Percentiles rank a stretch among this genome's conserved stretches.
Evolutionary conservation across 2,113 vertebrate genomes (phyloP).

Genomic region (human (Homo sapiens)): DNA sequence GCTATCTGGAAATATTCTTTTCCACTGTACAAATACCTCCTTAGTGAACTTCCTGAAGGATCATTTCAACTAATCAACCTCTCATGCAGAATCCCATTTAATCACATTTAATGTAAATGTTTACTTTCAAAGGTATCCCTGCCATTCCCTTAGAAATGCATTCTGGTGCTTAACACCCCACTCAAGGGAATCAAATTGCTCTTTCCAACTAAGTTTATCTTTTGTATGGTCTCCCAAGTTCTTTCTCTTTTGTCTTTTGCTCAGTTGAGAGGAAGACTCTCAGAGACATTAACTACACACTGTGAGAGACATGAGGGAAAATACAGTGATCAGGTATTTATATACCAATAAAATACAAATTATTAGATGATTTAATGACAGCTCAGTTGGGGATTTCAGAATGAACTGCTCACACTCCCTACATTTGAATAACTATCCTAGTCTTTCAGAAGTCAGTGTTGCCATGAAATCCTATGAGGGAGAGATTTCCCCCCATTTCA

Average conservation of each 20-base stretch:
- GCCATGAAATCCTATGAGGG: slow-evolving; percentile 58
- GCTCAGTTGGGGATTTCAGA: neutral
- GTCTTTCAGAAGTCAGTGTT: slow-evolving; percentile 53
- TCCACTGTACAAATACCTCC: neutral
- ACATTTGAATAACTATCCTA: neutral
- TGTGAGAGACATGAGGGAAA: neutral
- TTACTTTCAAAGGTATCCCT: neutral
- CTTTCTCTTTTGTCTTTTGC: slow-evolving; percentile 49
- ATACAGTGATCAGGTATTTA: neutral
- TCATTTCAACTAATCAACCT: neutral
- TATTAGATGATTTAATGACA: neutral
- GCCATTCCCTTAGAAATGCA: neutral
- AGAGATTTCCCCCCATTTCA: slow-evolving; percentile 55
- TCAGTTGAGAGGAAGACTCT: neutral
- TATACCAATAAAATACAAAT: neutral
- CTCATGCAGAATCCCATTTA: neutral
- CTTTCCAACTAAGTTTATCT: neutral
- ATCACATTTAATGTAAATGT: neutral
- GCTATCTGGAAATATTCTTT: neutral
- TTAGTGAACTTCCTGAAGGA: neutral
- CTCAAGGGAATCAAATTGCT: neutral
- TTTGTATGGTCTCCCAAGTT: neutral
- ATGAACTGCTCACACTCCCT: neutral
- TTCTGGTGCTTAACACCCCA: neutral
- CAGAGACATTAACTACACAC: neutral